Conservation (phyloP, 2,888 invertebrate species). For the Trichogramma evanescens region DNA sequence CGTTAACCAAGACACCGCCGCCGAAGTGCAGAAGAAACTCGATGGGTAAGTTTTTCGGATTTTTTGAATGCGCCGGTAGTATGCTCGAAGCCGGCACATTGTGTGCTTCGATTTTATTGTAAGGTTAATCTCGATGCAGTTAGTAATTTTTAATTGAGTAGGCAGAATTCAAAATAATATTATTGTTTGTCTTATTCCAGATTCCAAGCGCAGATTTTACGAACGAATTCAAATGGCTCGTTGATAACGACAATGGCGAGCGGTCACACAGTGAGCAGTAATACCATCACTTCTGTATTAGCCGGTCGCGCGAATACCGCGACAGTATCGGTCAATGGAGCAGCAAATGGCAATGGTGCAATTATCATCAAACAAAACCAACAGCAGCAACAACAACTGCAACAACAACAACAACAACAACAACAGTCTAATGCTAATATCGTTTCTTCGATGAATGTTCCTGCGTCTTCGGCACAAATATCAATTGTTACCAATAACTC, state of each 20-base stretch:
- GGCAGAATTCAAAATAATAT: too few species aligned
- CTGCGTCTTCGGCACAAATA: conserved; percentile 43
- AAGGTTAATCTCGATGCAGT: too few species aligned
- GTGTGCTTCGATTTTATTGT: too few species aligned
- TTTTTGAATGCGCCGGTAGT: background rate
- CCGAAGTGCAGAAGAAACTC: conserved; percentile 7
- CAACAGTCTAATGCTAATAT: conserved; percentile 2
- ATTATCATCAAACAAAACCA: conserved; percentile 50
- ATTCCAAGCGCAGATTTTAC: conserved; percentile 43
- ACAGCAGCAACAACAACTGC: conserved; percentile 44
- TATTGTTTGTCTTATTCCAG: conserved; percentile 11
- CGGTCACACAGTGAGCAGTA: conserved; percentile 69
- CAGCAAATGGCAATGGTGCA: conserved; percentile 47
- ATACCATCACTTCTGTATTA: conserved; percentile 73
- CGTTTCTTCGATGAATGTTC: conserved; percentile 16
- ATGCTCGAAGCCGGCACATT: background rate
- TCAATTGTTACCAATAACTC: conserved; percentile 25
- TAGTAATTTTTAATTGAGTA: too few species aligned
- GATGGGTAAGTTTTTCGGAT: conserved; percentile 6
- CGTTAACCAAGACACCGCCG: background rate
- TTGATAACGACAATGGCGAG: conserved; percentile 62
- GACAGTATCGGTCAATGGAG: conserved; percentile 65
- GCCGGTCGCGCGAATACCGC: conserved; percentile 71
- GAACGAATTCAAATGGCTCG: conserved; percentile 5
- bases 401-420: conserved; percentile 25